phyloP scores from a whole-genome alignment of 1,140 invertebrate species.

The Nebria ingens region DNA sequence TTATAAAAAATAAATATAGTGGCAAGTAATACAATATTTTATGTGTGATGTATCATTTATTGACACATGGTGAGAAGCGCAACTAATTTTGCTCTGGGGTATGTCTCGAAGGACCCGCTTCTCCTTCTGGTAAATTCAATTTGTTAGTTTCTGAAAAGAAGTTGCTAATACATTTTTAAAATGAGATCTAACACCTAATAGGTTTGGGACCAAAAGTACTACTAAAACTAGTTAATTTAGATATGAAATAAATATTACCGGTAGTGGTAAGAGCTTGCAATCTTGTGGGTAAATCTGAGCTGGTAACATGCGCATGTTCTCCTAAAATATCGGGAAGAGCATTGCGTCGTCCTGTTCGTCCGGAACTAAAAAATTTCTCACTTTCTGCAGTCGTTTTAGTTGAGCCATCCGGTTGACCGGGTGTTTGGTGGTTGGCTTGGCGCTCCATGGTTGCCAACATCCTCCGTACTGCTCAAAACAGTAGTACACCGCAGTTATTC shows the following conservation, averaged over 20 bases:
- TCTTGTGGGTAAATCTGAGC: conserved; percentile 49
- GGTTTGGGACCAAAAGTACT: no score
- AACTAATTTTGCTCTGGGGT: not conserved
- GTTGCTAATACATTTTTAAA: no score
- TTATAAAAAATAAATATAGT: conserved; percentile 8
- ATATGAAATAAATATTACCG: no score
- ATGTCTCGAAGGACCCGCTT: not conserved
- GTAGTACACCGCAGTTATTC: not conserved
- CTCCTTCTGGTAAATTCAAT: not conserved
- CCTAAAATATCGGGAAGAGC: conserved; percentile 57
- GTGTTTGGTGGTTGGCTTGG: not conserved
- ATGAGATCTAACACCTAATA: no score
- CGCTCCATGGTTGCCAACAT: not conserved
- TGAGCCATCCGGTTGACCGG: not conserved
- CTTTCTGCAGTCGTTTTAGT: not conserved
- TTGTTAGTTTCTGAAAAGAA: not conserved
- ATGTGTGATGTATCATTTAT: not conserved
- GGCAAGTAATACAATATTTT: conserved; percentile 7
- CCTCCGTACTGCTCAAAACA: conserved; percentile 4
- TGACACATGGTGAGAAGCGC: not conserved
- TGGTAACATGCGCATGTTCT: conserved; percentile 45
- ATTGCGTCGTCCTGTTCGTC: conserved; percentile 60
- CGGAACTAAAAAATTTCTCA: conserved; percentile 57
- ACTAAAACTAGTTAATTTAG: no score
- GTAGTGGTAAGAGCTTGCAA: conserved; percentile 51